Evolutionary conservation across 1,140 invertebrate genomes (phyloP).

Genomic region (Drosophila arawakana): DNA sequence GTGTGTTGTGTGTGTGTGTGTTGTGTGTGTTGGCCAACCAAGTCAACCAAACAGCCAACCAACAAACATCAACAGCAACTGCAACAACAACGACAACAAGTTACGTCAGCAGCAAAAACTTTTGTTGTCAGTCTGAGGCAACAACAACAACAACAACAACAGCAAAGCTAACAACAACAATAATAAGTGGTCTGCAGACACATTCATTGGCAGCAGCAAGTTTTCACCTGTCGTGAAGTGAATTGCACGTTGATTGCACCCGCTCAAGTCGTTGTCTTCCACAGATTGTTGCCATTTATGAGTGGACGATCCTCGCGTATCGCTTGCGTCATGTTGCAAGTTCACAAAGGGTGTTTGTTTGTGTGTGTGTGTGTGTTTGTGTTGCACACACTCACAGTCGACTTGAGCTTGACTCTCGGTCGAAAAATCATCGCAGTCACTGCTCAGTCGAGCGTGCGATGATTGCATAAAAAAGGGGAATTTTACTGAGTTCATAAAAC

Average conservation of each 20-base stretch:
- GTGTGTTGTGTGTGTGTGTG: slow-evolving; percentile 32
- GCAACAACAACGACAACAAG: slow-evolving; percentile 43
- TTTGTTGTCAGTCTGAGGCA: slow-evolving; percentile 66
- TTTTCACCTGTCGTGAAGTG: slow-evolving; percentile 74
- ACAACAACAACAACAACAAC: slow-evolving; percentile 44
- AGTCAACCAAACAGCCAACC: slow-evolving; percentile 69
- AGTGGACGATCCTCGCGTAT: slow-evolving; percentile 56
- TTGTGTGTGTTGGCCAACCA: slow-evolving; percentile 38
- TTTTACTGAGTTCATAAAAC: background rate
- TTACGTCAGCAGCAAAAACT: slow-evolving; percentile 61
- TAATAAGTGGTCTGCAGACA: slow-evolving; percentile 16
- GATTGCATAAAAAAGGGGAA: background rate
- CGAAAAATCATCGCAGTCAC: slow-evolving; percentile 17
- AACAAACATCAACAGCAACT: slow-evolving; percentile 56
- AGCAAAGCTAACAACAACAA: slow-evolving; percentile 17
- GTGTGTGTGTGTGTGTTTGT: background rate
- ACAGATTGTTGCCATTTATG: slow-evolving; percentile 76
- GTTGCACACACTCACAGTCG: background rate
- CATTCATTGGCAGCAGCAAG: slow-evolving; percentile 74
- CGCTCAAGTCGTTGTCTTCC: slow-evolving; percentile 23
- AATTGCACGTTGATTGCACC: slow-evolving; percentile 73
- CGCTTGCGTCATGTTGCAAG: slow-evolving; percentile 41
- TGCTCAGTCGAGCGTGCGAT: background rate
- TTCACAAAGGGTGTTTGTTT: slow-evolving; percentile 19
- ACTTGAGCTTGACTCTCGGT: slow-evolving; percentile 1